phyloP scores from a whole-genome alignment of 2,113 vertebrate genomes.

The Zonotrichia leucophrys region DNA sequence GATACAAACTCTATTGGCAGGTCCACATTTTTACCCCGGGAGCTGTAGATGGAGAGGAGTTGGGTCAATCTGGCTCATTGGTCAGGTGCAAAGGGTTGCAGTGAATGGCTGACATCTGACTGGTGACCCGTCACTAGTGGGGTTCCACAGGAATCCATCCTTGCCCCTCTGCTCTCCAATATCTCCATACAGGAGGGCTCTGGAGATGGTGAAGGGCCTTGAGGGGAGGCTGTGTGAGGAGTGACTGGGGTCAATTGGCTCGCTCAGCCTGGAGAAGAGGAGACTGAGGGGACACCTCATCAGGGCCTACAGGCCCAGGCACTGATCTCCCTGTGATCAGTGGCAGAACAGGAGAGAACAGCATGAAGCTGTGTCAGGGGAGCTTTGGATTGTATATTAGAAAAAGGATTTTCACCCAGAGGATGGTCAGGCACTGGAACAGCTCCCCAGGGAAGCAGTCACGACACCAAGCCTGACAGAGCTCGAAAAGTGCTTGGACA shows the following conservation, averaged over 20 bases:
- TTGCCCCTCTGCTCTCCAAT: background rate
- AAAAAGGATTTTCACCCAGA: background rate
- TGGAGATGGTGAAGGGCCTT: background rate
- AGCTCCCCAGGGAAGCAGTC: background rate
- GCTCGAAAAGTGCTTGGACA: accelerated
- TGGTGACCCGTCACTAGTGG: background rate
- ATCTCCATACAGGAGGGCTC: background rate
- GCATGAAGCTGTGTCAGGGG: background rate
- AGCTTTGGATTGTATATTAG: background rate
- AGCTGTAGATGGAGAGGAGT: background rate
- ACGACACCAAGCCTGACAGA: background rate
- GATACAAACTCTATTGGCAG: background rate
- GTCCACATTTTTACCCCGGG: background rate
- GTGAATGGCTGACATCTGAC: background rate
- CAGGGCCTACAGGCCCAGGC: background rate
- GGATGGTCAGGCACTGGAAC: background rate
- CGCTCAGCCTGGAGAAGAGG: background rate
- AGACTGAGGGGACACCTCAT: background rate
- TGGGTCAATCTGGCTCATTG: background rate
- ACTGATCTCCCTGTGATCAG: background rate
- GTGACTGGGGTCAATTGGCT: background rate
- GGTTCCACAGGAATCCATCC: background rate
- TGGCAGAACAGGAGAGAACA: background rate
- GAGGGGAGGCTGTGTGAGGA: background rate
- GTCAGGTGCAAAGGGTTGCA: background rate